A percentile compares a stretch with the other conserved stretches of the same genome.
Conservation (phyloP, 2,113 vertebrate species). For the Struthidea cinerea region DNA sequence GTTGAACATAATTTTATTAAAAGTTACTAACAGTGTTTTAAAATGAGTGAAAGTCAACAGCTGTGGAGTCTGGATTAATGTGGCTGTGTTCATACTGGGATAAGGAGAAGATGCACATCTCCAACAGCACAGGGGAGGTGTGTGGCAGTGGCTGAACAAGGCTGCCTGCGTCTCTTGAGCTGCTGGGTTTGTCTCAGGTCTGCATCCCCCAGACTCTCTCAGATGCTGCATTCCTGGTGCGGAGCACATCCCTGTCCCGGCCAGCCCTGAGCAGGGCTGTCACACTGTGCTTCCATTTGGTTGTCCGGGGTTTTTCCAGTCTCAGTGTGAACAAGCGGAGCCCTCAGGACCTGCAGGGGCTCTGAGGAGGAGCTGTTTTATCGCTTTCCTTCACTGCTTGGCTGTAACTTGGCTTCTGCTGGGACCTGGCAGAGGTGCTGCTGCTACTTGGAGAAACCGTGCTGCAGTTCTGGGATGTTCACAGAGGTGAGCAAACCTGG, state of each 20-base stretch:
- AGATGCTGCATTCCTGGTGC: not conserved
- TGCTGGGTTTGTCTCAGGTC: rapidly evolving
- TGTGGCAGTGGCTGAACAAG: not conserved
- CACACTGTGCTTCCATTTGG: rapidly evolving
- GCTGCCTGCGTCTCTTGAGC: not conserved
- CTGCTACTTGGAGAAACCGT: not conserved
- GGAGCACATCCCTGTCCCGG: not conserved
- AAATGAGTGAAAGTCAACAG: not conserved
- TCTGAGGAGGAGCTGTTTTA: not conserved
- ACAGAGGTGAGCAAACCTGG: not conserved
- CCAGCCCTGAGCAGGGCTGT: not conserved
- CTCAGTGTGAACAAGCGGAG: rapidly evolving
- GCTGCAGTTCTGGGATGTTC: not conserved
- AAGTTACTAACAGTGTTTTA: not conserved
- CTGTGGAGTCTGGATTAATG: not conserved
- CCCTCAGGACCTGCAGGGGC: not conserved
- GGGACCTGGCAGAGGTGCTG: not conserved
- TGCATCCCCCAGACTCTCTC: not conserved
- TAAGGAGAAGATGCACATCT: not conserved
- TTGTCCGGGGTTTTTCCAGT: rapidly evolving
- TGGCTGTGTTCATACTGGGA: rapidly evolving
- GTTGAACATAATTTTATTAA: not conserved
- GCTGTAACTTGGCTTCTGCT: not conserved
- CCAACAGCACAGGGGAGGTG: not conserved
- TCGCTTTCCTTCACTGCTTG: not conserved